A percentile compares a stretch with the other conserved stretches of the same genome.
phyloP scores from a whole-genome alignment of 2,888 invertebrate species.

The Tenthredo distinguenda region DNA sequence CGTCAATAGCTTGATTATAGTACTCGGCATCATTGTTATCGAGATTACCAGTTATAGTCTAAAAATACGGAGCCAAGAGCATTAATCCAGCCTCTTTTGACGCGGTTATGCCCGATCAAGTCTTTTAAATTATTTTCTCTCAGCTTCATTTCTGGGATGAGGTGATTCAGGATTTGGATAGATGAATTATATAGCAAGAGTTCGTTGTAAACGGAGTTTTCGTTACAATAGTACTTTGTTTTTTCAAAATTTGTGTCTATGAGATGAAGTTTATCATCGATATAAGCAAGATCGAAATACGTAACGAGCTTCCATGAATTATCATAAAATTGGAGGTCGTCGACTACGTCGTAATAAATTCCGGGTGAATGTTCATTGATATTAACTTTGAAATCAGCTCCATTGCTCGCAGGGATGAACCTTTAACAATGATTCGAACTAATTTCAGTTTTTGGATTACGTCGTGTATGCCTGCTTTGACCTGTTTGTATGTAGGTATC shows the following conservation, averaged over 20 bases:
- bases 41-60: constrained; percentile 30
- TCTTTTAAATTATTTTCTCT: constrained; percentile 24
- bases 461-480: no score
- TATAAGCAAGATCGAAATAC: constrained; percentile 39
- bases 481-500: no score
- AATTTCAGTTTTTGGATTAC: no score
- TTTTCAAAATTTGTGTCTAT: constrained; percentile 35
- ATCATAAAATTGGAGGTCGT: constrained; percentile 52
- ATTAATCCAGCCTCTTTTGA: constrained; percentile 49
- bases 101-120: constrained; percentile 12
- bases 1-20: constrained; percentile 57
- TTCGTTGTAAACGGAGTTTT: neutral
- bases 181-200: constrained; percentile 15
- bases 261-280: constrained; percentile 34
- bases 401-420: neutral
- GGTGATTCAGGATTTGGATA: neutral
- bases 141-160: constrained; percentile 8
- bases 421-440: constrained; percentile 3
- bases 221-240: neutral
- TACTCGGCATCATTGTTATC: constrained; percentile 55
- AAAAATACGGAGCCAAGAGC: constrained; percentile 46
- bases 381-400: constrained; percentile 38
- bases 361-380: constrained; percentile 50
- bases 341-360: constrained; percentile 55
- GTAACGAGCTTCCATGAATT: constrained; percentile 47